These are phyloP conservation scores for Grapholita molesta DNA, from an alignment of 1,140 invertebrate species.

Conservation along the genomic window DNA sequence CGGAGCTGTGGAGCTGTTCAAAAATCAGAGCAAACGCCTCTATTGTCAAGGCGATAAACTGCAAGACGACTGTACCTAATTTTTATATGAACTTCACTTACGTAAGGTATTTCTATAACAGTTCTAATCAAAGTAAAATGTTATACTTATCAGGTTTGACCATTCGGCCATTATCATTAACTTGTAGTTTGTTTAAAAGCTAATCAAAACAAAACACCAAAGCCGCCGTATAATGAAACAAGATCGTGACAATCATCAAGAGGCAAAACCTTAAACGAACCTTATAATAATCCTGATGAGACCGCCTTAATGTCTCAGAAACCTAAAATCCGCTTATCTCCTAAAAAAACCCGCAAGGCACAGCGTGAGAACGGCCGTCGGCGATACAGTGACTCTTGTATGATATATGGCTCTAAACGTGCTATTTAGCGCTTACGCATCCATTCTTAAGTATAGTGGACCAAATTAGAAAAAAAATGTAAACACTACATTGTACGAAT, in stretches of 20 bases:
- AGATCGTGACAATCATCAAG: conserved; percentile 62
- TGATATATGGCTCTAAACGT: conserved; percentile 76
- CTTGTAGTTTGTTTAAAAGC: conserved; percentile 15
- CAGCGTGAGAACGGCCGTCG: conserved; percentile 63
- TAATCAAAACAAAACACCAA: conserved; percentile 15
- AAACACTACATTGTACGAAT: conserved; percentile 77
- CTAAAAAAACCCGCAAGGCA: conserved; percentile 33
- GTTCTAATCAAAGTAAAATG: no score
- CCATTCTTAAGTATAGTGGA: conserved; percentile 72
- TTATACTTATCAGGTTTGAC: no score
- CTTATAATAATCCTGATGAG: conserved; percentile 55
- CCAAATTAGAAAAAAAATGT: conserved; percentile 75
- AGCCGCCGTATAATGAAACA: conserved; percentile 44
- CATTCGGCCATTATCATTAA: background rate
- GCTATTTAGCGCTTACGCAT: conserved; percentile 75
- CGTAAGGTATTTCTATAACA: no score
- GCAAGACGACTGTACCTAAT: no score
- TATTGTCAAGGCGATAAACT: no score
- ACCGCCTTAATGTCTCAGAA: conserved; percentile 39
- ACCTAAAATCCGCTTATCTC: conserved; percentile 25
- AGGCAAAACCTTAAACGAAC: conserved; percentile 50
- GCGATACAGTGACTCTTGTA: conserved; percentile 61
- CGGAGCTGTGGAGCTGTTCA: no score
- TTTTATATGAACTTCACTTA: background rate
- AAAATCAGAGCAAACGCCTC: no score